Percentiles rank a stretch among this genome's conserved stretches.
Conservation (phyloP, 1,140 invertebrate species). For the fruit fly (Drosophila melanogaster) region DNA sequence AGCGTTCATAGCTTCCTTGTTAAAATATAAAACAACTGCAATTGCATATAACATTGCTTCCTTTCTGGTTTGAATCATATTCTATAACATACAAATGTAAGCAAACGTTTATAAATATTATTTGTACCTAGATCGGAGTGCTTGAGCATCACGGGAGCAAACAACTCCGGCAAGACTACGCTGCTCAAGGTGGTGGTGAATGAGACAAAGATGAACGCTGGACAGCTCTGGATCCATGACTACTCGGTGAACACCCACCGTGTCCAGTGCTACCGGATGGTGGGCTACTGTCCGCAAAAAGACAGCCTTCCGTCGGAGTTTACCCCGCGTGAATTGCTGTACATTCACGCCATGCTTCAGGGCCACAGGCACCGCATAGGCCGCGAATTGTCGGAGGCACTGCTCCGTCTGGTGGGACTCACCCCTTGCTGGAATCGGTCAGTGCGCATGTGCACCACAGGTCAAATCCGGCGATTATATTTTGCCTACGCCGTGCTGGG, state of each 20-base stretch:
- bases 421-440: constrained; percentile 14
- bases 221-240: constrained; percentile 50
- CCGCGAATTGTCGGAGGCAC: constrained; percentile 10
- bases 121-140: constrained; percentile 47
- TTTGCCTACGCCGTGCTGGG: constrained; percentile 95
- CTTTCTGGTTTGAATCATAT: too few species aligned
- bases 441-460: constrained; percentile 87
- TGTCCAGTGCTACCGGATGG: constrained; percentile 12
- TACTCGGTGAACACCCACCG: constrained; percentile 17
- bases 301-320: constrained; percentile 23
- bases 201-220: constrained; percentile 16
- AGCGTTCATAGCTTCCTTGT: too few species aligned
- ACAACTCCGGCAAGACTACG: constrained; percentile 58
- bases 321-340: constrained; percentile 50
- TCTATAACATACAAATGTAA: too few species aligned
- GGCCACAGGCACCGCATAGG: constrained; percentile 3
- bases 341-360: constrained; percentile 23
- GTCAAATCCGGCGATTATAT: constrained; percentile 94
- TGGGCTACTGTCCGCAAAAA: constrained; percentile 59
- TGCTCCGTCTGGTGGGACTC: constrained; percentile 52
- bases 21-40: too few species aligned
- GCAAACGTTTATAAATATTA: too few species aligned
- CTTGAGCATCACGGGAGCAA: constrained; percentile 41
- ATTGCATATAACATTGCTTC: too few species aligned
- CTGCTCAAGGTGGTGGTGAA: constrained; percentile 40